A percentile compares a stretch with the other conserved stretches of the same genome.
These are phyloP conservation scores for Campaea margaritaria DNA, from an alignment of 2,888 invertebrate genomes.

Conservation along the genomic window DNA sequence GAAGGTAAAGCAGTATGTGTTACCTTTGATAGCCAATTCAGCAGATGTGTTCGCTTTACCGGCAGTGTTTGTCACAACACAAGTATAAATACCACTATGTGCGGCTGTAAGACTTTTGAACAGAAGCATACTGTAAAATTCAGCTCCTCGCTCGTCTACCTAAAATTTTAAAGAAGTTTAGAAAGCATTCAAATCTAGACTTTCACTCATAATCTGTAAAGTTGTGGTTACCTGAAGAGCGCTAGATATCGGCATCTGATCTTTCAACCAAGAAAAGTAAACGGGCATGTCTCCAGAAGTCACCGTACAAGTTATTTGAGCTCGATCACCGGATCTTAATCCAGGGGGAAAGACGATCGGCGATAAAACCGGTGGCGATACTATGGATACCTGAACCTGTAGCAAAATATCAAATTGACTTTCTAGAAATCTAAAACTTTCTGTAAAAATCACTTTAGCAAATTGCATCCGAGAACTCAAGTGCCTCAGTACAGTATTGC, in stretches of 20 bases:
- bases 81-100: constrained; percentile 90
- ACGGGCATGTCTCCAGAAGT: constrained; percentile 90
- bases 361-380: constrained; percentile 92
- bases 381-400: constrained; percentile 76
- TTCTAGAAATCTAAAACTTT: constrained; percentile 1
- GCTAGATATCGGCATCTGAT: constrained; percentile 86
- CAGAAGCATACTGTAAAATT: constrained; percentile 89
- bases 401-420: constrained; percentile 18
- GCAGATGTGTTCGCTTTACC: constrained; percentile 90
- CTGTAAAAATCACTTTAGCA: constrained; percentile 25
- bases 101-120: constrained; percentile 89
- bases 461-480: constrained; percentile 23
- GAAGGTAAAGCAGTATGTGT: constrained; percentile 24
- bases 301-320: constrained; percentile 93
- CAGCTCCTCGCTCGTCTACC: constrained; percentile 88
- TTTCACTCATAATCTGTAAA: background rate
- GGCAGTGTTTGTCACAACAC: constrained; percentile 89
- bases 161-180: constrained; percentile 51
- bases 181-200: background rate
- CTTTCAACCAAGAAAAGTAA: constrained; percentile 88
- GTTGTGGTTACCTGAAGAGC: constrained; percentile 83
- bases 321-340: constrained; percentile 90
- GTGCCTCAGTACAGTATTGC: constrained; percentile 17
- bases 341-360: constrained; percentile 93
- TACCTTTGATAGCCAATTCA: constrained; percentile 90